phyloP scores from a whole-genome alignment of 2,797 vertebrate species.

The Myotis daubentonii region DNA sequence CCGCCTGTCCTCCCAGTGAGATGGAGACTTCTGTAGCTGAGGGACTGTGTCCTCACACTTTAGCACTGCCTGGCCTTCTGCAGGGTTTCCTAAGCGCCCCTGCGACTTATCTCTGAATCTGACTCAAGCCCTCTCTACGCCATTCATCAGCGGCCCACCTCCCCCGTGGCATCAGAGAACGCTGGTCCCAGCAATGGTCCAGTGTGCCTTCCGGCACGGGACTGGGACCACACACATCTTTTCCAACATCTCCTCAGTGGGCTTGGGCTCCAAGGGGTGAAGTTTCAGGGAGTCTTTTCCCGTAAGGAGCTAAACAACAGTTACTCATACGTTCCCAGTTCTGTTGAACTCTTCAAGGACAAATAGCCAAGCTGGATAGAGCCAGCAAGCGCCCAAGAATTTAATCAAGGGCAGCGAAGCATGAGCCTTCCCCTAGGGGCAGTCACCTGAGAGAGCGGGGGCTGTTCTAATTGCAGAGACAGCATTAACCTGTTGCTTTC shows the following conservation, averaged over 20 bases:
- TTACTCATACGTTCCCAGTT: conserved; percentile 55
- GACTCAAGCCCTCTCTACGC: neutral
- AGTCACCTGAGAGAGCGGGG: conserved; percentile 69
- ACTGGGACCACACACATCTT: conserved; percentile 33
- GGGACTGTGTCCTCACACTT: neutral
- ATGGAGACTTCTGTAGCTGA: neutral
- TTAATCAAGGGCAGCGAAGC: conserved; percentile 73
- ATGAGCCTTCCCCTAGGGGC: conserved; percentile 50
- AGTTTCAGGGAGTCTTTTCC: conserved; percentile 44
- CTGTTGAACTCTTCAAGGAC: conserved; percentile 75
- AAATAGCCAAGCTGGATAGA: conserved; percentile 76
- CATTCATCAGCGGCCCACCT: neutral
- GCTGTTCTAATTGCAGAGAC: conserved; percentile 38
- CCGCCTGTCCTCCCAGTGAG: neutral
- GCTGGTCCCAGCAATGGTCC: neutral
- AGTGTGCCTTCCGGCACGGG: neutral
- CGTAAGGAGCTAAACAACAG: conserved; percentile 27
- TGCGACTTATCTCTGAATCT: conserved; percentile 38
- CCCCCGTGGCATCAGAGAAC: neutral
- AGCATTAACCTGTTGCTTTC: conserved; percentile 56
- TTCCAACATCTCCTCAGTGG: conserved; percentile 27
- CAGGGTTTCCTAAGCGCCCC: neutral
- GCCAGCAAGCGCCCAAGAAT: conserved; percentile 76
- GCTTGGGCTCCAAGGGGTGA: neutral
- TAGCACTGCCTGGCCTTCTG: neutral